Evolutionary conservation across 2,797 vertebrate species (phyloP).

Genomic region (Yasuhikotakia modesta): DNA sequence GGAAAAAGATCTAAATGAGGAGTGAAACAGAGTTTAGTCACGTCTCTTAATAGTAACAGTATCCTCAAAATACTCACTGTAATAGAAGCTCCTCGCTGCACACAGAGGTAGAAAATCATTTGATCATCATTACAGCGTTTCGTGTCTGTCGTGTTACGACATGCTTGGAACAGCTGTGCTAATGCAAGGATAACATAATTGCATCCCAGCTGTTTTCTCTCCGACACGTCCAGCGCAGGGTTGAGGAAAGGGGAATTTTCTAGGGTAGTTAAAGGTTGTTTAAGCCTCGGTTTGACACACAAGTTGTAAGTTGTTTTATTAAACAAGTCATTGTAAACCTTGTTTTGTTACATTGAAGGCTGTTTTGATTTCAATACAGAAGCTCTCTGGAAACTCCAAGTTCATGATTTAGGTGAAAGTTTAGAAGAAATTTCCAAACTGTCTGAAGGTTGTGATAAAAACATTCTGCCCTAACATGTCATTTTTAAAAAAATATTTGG

Average conservation of each 20-base stretch:
- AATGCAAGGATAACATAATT: slow-evolving; percentile 27
- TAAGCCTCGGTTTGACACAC: slow-evolving; percentile 3
- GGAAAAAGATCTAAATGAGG: not conserved
- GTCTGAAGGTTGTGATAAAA: not conserved
- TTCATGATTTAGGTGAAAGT: slow-evolving; percentile 5
- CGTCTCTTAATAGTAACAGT: not conserved
- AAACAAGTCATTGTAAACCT: no score
- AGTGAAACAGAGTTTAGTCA: not conserved
- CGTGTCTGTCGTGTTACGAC: slow-evolving; percentile 51
- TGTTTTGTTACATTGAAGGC: not conserved
- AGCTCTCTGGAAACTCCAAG: slow-evolving; percentile 8
- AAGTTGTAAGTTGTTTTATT: not conserved
- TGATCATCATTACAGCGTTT: slow-evolving; percentile 48
- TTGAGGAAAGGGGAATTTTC: slow-evolving; percentile 18
- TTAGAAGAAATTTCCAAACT: slow-evolving; percentile 9
- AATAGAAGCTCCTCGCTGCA: slow-evolving; percentile 11
- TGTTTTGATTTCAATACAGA: not conserved
- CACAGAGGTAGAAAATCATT: slow-evolving; percentile 37
- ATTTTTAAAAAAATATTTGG: not conserved
- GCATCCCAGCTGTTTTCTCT: slow-evolving; percentile 45
- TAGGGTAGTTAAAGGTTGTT: slow-evolving; percentile 10
- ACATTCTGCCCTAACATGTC: no score
- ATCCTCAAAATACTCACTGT: slow-evolving; percentile 3
- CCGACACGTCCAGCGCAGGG: not conserved
- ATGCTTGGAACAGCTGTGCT: slow-evolving; percentile 49